A percentile compares a stretch with the other conserved stretches of the same genome.
Conservation (phyloP, 2,797 vertebrate species). For the Neomorphus geoffroyi region DNA sequence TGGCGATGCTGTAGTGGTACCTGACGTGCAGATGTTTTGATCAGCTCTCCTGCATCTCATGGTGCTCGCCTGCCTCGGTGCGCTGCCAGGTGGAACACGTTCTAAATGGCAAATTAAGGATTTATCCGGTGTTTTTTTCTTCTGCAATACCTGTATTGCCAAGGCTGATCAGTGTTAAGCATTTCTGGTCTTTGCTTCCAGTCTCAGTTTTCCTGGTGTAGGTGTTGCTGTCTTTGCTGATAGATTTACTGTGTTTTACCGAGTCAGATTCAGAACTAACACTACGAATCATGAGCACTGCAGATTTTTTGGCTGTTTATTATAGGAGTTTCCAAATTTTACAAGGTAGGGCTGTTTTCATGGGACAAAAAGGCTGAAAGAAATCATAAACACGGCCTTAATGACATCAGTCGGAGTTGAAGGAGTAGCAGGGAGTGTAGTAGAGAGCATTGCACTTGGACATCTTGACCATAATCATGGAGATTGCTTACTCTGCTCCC, state of each 20-base stretch:
- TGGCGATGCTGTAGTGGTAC: too few species aligned
- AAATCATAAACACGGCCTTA: too few species aligned
- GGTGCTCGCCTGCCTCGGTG: neutral
- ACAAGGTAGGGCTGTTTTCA: neutral
- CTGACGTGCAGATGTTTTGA: too few species aligned
- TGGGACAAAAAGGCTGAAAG: neutral
- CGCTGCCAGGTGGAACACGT: neutral
- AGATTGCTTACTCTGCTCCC: neutral
- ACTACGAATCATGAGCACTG: neutral
- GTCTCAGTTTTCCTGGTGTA: neutral
- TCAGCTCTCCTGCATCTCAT: neutral
- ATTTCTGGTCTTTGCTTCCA: neutral
- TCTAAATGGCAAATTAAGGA: neutral
- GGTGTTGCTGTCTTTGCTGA: neutral
- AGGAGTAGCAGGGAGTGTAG: neutral
- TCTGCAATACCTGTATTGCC: neutral
- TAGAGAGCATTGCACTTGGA: rapidly evolving
- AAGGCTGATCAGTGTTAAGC: neutral
- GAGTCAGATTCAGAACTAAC: neutral
- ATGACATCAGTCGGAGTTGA: too few species aligned
- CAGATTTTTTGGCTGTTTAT: neutral
- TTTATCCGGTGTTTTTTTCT: neutral
- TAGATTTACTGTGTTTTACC: neutral
- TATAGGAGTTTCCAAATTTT: neutral
- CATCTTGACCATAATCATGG: too few species aligned